Evolutionary conservation across 2,797 vertebrate genomes (phyloP).

Genomic region (Scolopax rusticola): DNA sequence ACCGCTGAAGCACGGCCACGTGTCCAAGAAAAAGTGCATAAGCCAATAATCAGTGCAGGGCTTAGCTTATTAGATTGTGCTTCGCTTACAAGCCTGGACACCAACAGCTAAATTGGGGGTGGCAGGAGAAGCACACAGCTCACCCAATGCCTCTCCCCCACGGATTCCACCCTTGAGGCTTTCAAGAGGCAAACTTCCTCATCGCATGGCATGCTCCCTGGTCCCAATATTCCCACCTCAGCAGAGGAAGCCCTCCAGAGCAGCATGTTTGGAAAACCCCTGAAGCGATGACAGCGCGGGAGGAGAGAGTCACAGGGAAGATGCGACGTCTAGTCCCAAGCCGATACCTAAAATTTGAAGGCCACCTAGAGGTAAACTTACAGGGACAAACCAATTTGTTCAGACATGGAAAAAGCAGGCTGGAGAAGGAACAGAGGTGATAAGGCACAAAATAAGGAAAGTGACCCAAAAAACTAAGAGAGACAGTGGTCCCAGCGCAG

Average conservation of each 20-base stretch:
- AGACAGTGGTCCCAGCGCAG: background rate
- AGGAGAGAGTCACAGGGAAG: background rate
- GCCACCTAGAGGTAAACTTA: background rate
- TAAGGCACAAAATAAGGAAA: background rate
- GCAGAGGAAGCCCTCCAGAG: background rate
- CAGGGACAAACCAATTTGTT: background rate
- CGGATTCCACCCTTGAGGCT: background rate
- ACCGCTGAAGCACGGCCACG: background rate
- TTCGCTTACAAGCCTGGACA: background rate
- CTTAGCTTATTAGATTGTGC: background rate
- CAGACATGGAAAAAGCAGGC: fast-evolving
- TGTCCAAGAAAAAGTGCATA: background rate
- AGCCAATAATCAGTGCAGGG: background rate
- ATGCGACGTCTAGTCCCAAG: background rate
- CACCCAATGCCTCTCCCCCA: too few species aligned
- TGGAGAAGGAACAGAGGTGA: background rate
- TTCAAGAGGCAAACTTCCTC: background rate
- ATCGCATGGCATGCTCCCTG: fast-evolving
- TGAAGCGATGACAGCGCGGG: background rate
- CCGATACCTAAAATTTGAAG: background rate
- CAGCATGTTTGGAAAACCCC: background rate
- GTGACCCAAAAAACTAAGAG: background rate
- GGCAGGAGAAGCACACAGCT: background rate
- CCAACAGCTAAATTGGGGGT: background rate
- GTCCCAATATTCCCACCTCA: background rate